Evolutionary conservation across 2,888 invertebrate genomes (phyloP).

Genomic region (Synergus laeviventris): DNA sequence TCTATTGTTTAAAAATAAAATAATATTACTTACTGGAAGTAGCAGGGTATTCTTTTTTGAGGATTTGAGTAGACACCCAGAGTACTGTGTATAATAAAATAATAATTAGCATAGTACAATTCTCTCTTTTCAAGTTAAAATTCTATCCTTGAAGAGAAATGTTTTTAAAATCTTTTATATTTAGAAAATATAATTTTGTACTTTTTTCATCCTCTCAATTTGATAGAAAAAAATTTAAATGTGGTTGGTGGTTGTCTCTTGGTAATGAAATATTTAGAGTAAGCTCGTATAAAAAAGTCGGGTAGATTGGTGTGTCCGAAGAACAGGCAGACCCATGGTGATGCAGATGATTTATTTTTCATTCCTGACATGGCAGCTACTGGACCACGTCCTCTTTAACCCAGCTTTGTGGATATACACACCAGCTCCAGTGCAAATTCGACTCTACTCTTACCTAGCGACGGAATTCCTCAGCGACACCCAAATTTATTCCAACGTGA

Average conservation of each 20-base stretch:
- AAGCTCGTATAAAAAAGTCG: slow-evolving; percentile 70
- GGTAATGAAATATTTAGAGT: background rate
- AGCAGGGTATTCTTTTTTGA: too few species aligned
- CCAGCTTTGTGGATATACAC: slow-evolving; percentile 99
- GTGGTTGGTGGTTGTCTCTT: background rate
- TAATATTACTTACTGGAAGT: too few species aligned
- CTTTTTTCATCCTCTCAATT: background rate
- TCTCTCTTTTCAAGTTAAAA: too few species aligned
- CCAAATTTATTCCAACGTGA: slow-evolving; percentile 97
- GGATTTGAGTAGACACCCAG: too few species aligned
- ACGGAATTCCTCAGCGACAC: slow-evolving; percentile 99
- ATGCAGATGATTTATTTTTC: slow-evolving; percentile 93
- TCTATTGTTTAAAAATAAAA: too few species aligned
- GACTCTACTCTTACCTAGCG: slow-evolving; percentile 97
- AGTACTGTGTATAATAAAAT: too few species aligned
- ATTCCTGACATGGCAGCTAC: slow-evolving; percentile 94
- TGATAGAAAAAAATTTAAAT: background rate
- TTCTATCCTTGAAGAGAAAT: background rate
- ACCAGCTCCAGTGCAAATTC: slow-evolving; percentile 95
- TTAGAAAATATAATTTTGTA: background rate
- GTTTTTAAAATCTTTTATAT: background rate
- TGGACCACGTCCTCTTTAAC: slow-evolving; percentile 99
- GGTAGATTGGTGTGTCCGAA: slow-evolving; percentile 74
- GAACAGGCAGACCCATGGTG: slow-evolving; percentile 78
- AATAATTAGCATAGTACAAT: too few species aligned